Evolutionary conservation across 2,888 invertebrate species (phyloP).

Genomic region (Nasonovia ribisnigri): DNA sequence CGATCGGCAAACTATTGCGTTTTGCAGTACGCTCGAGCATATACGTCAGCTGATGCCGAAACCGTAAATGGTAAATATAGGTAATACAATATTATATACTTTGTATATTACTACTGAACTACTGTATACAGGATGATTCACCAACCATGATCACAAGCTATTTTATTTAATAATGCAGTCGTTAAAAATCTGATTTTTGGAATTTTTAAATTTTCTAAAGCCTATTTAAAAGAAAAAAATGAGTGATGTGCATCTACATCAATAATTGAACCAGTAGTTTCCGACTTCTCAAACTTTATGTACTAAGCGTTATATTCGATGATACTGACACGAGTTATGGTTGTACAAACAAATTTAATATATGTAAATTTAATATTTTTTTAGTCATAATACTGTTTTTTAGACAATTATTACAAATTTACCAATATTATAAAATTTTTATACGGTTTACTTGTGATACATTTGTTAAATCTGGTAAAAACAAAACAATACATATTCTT

Average conservation of each 20-base stretch:
- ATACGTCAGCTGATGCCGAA: neutral
- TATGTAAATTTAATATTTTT: neutral
- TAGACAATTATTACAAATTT: no score
- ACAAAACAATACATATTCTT: neutral
- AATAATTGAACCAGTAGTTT: neutral
- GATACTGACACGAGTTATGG: neutral
- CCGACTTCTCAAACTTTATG: neutral
- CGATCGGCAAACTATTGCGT: neutral
- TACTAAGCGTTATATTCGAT: neutral
- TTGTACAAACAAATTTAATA: neutral
- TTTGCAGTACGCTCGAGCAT: neutral
- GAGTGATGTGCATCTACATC: neutral
- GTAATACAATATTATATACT: neutral
- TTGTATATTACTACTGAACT: neutral
- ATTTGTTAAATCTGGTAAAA: neutral
- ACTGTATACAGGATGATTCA: neutral
- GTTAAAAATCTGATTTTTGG: neutral
- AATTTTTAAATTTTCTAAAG: neutral
- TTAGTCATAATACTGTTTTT: neutral
- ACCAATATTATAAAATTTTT: neutral
- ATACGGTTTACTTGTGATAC: neutral
- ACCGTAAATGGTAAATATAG: neutral
- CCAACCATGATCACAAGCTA: neutral
- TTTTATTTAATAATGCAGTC: neutral
- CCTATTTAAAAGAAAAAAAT: neutral